Percentiles rank a stretch among this genome's conserved stretches.
These are phyloP conservation scores for Sakesphorus luctuosus DNA, from an alignment of 2,113 vertebrate species.

Conservation along the genomic window DNA sequence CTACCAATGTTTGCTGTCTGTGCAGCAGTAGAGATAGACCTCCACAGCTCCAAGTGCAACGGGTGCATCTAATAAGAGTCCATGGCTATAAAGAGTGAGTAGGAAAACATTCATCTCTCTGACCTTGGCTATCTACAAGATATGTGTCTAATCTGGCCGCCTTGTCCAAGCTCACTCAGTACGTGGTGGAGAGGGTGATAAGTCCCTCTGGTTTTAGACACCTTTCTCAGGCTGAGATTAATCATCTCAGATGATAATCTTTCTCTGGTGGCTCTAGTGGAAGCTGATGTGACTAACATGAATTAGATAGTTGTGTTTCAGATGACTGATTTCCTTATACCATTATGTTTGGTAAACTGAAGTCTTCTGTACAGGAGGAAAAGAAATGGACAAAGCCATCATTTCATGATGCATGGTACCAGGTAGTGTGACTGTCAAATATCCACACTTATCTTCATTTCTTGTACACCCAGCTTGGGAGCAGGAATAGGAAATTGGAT, in stretches of 20 bases:
- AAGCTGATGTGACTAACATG: not conserved
- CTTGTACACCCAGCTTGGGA: not conserved
- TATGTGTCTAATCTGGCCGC: not conserved
- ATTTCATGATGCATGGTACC: not conserved
- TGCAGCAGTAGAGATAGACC: not conserved
- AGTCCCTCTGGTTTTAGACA: constrained; percentile 7
- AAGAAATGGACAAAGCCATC: not conserved
- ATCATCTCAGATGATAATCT: not conserved
- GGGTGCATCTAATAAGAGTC: not conserved
- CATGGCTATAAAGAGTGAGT: not conserved
- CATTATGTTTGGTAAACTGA: not conserved
- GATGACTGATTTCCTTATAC: not conserved
- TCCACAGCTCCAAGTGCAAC: not conserved
- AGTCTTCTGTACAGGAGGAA: not conserved
- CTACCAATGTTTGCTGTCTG: not conserved
- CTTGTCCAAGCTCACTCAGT: not conserved
- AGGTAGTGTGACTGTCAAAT: not conserved
- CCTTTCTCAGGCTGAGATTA: not conserved
- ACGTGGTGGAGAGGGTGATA: not conserved
- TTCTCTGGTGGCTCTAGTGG: not conserved
- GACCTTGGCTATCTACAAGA: constrained; percentile 8
- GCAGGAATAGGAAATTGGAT: not conserved
- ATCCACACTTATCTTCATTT: not conserved
- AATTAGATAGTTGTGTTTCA: not conserved
- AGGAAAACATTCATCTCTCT: not conserved